Percentiles rank a stretch among this genome's conserved stretches.
Evolutionary conservation across 2,888 invertebrate species (phyloP).

Genomic region (Mimas tiliae): DNA sequence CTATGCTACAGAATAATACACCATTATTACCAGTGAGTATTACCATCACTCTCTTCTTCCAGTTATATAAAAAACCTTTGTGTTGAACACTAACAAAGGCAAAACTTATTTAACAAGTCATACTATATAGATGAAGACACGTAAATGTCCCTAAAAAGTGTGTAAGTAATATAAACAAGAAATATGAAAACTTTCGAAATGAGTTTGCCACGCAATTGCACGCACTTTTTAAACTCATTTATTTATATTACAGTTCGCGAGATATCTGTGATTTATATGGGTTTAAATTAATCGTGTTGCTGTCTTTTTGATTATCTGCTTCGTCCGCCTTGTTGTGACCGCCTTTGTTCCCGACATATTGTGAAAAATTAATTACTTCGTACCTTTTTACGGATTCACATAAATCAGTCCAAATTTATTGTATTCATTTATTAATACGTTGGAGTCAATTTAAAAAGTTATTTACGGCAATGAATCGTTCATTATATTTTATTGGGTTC

Average conservation of each 20-base stretch:
- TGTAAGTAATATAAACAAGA: slow-evolving; percentile 20
- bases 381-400: slow-evolving; percentile 16
- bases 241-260: slow-evolving; percentile 23
- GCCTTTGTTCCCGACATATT: slow-evolving; percentile 40
- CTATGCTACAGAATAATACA: too few species aligned
- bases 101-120: too few species aligned
- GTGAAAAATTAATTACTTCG: slow-evolving; percentile 34
- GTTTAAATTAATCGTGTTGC: slow-evolving; percentile 45
- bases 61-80: too few species aligned
- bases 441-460: slow-evolving; percentile 2
- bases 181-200: not conserved
- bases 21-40: too few species aligned
- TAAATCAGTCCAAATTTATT: slow-evolving; percentile 19
- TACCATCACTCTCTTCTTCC: too few species aligned
- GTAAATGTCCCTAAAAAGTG: slow-evolving; percentile 7
- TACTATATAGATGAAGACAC: not conserved
- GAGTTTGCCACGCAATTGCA: slow-evolving; percentile 14
- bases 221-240: slow-evolving; percentile 46
- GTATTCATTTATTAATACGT: slow-evolving; percentile 13
- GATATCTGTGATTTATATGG: slow-evolving; percentile 47
- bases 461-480: slow-evolving; percentile 1
- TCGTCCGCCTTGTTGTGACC: slow-evolving; percentile 38
- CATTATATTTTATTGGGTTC: slow-evolving; percentile 8
- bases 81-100: too few species aligned
- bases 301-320: slow-evolving; percentile 38